Percentiles rank a stretch among this genome's conserved stretches.
Evolutionary conservation across 2,113 vertebrate genomes (phyloP).

Genomic region (Petroica traversi): DNA sequence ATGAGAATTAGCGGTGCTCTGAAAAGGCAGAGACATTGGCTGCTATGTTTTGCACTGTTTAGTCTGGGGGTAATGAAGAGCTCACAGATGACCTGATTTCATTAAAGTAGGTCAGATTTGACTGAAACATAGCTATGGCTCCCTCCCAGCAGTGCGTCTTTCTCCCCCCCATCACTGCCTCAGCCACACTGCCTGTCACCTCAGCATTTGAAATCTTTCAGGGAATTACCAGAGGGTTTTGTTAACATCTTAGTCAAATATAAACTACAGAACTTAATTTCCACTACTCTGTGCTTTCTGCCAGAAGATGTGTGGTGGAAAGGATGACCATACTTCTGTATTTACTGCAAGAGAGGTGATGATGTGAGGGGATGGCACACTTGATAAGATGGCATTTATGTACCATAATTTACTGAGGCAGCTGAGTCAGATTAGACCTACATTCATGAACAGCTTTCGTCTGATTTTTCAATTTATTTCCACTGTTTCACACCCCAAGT

Average conservation of each 20-base stretch:
- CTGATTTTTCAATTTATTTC: background rate
- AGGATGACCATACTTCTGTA: background rate
- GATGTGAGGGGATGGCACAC: background rate
- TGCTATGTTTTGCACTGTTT: conserved; percentile 81
- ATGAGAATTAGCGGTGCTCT: conserved; percentile 66
- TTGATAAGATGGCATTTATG: background rate
- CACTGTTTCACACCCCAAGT: background rate
- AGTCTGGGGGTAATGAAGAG: conserved; percentile 92
- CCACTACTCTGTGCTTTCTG: conserved; percentile 12
- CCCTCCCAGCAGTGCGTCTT: conserved; percentile 58
- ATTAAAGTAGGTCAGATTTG: conserved; percentile 84
- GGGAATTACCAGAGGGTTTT: conserved; percentile 50
- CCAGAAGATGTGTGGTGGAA: background rate
- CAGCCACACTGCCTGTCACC: background rate
- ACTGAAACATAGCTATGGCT: conserved; percentile 65
- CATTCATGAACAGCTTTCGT: background rate
- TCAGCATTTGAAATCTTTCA: conserved; percentile 44
- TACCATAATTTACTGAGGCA: background rate
- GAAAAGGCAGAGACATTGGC: conserved; percentile 72
- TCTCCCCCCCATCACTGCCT: background rate
- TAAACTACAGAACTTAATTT: background rate
- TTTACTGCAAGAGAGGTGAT: background rate
- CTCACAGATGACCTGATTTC: conserved; percentile 91
- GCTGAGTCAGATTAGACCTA: background rate
- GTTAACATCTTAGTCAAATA: conserved; percentile 26